phyloP scores from a whole-genome alignment of 2,113 vertebrate species.

The Channa argus region DNA sequence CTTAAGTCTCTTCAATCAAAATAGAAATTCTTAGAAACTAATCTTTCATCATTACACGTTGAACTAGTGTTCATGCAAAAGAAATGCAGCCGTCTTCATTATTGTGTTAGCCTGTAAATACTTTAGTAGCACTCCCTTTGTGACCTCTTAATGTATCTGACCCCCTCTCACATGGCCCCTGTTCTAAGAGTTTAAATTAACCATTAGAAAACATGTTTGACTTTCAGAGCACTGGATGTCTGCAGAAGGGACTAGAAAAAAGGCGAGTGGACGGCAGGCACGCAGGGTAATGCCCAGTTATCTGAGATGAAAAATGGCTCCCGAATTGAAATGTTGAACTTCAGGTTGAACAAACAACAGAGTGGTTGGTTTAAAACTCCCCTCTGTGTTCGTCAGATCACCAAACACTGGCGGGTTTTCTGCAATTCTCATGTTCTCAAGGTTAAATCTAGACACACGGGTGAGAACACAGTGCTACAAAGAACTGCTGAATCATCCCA shows the following conservation, averaged over 20 bases:
- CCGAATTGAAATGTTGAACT: constrained; percentile 8
- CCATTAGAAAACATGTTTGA: background rate
- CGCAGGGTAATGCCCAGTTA: constrained; percentile 34
- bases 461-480: constrained; percentile 8
- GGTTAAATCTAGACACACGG: background rate
- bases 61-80: constrained; percentile 2
- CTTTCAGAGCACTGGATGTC: constrained; percentile 13
- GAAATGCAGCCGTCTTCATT: constrained; percentile 1
- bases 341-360: background rate
- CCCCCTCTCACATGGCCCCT: background rate
- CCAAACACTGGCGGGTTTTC: background rate
- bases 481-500: constrained; percentile 2
- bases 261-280: constrained; percentile 11
- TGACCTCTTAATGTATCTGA: constrained; percentile 15
- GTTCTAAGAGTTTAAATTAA: constrained; percentile 41
- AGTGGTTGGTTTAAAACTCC: background rate
- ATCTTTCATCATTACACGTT: constrained; percentile 11
- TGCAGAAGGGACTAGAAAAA: constrained; percentile 4
- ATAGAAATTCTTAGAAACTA: constrained; percentile 18
- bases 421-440: background rate
- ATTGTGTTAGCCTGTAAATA: constrained; percentile 12
- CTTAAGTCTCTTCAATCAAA: constrained; percentile 11
- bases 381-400: background rate
- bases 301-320: constrained; percentile 25
- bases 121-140: constrained; percentile 13